phyloP scores from a whole-genome alignment of 2,888 invertebrate species.

The Dolichopus griseipennis region DNA sequence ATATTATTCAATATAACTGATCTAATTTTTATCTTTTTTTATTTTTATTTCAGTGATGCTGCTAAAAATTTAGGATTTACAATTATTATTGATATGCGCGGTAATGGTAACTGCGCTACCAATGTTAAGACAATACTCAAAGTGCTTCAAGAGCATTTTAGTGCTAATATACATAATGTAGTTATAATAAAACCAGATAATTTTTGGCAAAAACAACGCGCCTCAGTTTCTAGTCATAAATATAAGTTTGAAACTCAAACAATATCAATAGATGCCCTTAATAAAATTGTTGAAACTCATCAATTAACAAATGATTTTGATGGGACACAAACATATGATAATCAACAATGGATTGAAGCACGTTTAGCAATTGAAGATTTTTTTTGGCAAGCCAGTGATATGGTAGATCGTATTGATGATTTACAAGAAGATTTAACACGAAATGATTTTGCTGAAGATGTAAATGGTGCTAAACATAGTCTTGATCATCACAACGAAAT shows the following conservation, averaged over 20 bases:
- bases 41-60: constrained; percentile 36
- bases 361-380: constrained; percentile 91
- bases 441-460: constrained; percentile 91
- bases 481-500: constrained; percentile 90
- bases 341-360: constrained; percentile 94
- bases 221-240: constrained; percentile 93
- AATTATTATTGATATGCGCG: constrained; percentile 96
- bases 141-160: constrained; percentile 92
- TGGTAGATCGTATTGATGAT: constrained; percentile 85
- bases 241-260: constrained; percentile 99
- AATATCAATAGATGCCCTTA: constrained; percentile 89
- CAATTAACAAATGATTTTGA: constrained; percentile 92
- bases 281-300: constrained; percentile 84
- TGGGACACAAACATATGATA: constrained; percentile 88
- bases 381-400: constrained; percentile 90
- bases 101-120: constrained; percentile 69
- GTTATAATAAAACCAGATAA: constrained; percentile 98
- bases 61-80: constrained; percentile 74
- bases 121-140: constrained; percentile 96
- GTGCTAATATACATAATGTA: constrained; percentile 84
- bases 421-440: constrained; percentile 86
- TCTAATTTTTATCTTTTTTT: constrained; percentile 11
- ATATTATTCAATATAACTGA: constrained; percentile 13
- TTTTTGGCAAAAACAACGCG: constrained; percentile 99
- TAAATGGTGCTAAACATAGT: constrained; percentile 80